Percentiles rank a stretch among this genome's conserved stretches.
Evolutionary conservation across 2,797 vertebrate species (phyloP).

Genomic region (Serranus cabrilla): DNA sequence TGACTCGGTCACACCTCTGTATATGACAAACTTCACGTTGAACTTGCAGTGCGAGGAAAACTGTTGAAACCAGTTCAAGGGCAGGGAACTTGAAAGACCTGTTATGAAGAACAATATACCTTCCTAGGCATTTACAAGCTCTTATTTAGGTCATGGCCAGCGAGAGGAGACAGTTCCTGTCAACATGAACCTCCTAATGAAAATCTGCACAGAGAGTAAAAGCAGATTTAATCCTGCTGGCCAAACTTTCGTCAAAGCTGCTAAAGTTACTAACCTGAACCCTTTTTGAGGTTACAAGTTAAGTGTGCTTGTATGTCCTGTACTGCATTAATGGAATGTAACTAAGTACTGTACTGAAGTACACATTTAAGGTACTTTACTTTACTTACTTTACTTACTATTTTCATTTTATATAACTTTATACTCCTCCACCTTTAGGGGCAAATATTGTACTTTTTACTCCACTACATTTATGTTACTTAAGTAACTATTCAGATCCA

Average conservation of each 20-base stretch:
- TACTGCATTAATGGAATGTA: background rate
- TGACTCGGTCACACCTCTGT: too few species aligned
- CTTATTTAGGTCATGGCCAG: conserved; percentile 4
- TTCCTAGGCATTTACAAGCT: conserved; percentile 15
- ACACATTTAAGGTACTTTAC: too few species aligned
- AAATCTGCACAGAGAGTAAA: conserved; percentile 35
- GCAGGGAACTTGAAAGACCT: conserved; percentile 5
- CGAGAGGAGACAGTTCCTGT: conserved; percentile 30
- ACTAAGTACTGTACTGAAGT: background rate
- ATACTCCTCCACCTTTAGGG: too few species aligned
- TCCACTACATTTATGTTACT: too few species aligned
- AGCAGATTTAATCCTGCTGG: conserved; percentile 32
- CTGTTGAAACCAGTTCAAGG: conserved; percentile 1
- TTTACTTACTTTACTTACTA: too few species aligned
- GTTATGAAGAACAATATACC: background rate
- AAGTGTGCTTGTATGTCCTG: background rate
- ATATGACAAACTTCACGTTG: background rate
- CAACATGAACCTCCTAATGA: conserved; percentile 32
- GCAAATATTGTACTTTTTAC: too few species aligned
- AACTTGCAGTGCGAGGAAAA: background rate
- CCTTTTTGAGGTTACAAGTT: conserved; percentile 19
- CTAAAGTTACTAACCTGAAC: conserved; percentile 33
- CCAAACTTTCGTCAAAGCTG: conserved; percentile 43
- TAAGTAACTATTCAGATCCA: too few species aligned
- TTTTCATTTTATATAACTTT: too few species aligned